Base-by-base conservation (phyloP, 2,797 vertebrate species). In the Enteromius paludinosus region DNA sequence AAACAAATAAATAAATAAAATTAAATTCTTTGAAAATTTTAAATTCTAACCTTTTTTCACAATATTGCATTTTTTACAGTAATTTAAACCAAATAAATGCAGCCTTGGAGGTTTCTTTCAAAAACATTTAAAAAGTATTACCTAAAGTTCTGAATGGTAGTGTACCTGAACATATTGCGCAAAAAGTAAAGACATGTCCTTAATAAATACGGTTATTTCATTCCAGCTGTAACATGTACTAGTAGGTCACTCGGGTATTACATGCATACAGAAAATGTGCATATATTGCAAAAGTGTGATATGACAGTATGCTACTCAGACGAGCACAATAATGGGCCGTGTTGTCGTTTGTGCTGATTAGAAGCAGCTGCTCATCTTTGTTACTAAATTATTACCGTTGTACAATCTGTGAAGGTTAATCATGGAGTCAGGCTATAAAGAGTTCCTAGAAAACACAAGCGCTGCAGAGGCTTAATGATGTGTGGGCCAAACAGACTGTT, bases 401-500 rank as follows among this genome's bases (percentile, higher is more conserved):
- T 25, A 35, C 12, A 84, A 47, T 84, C 28, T 79, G 41, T 80
- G 78, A 75, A 69, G 83, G 41, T 65, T 65, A 65, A 84, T 66
- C 70, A n/a, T 45, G 49, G 20, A 65, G 45, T 49, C 45, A 23
- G 28, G 45, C 20, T 52, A 38, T 35, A 23, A 73, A 35, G 49
- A 54, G 49, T 15, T 73, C 49, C 30, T 75, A 61, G 35, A 54
- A 79, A 52, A 82, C 30, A 23, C n/a, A 70, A 83, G 25, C 45
- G 66, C 47, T 49, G 77, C 70, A 28, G 49, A 75, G 38, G 33
- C 10, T 47, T 52, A n/a, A 76, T 59, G 73, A 52, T 33, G 70
- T 54, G 61, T 65, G 45, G 61, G 69, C 69, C 70, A 62, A 72
- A 78, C 49, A 71, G 85, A 82, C 84, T 88, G 87, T 83, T 83